These are phyloP conservation scores for Lordiphosa stackelbergi DNA, from an alignment of 1,140 invertebrate genomes.

Conservation along the genomic window DNA sequence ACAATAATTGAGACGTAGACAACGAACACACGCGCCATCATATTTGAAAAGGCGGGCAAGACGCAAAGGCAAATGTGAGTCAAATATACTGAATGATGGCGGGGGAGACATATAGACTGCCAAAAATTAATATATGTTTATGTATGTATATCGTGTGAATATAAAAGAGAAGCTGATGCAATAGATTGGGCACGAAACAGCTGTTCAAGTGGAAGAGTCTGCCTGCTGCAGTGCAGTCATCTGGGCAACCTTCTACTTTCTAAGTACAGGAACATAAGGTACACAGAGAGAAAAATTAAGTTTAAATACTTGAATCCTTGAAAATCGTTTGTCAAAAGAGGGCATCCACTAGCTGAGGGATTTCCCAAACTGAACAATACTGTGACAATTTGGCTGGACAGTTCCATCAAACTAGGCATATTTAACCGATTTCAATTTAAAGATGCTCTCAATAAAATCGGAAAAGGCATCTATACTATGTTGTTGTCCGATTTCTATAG, in stretches of 20 bases:
- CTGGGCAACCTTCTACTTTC: not conserved
- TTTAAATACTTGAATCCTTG: too few relatives aligned
- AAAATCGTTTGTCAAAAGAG: too few relatives aligned
- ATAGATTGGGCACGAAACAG: constrained; percentile 18
- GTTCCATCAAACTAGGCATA: too few relatives aligned
- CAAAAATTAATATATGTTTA: constrained; percentile 12
- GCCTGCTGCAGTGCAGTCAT: constrained; percentile 16
- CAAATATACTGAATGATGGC: constrained; percentile 45
- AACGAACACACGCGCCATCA: not conserved
- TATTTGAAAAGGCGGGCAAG: constrained; percentile 10
- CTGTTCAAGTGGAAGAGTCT: constrained; percentile 9
- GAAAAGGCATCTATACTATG: too few relatives aligned
- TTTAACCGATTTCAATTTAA: too few relatives aligned
- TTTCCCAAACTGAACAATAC: too few relatives aligned
- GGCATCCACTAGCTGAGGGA: too few relatives aligned
- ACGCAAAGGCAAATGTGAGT: constrained; percentile 61
- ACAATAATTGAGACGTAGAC: constrained; percentile 10
- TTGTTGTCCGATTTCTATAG: too few relatives aligned
- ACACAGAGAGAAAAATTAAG: not conserved
- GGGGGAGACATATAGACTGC: constrained; percentile 14
- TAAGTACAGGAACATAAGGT: constrained; percentile 13
- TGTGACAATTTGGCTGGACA: too few relatives aligned
- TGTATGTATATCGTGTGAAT: not conserved
- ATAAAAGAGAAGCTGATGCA: constrained; percentile 24
- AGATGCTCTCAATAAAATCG: too few relatives aligned